Evolutionary conservation across 2,888 invertebrate genomes (phyloP).

Genomic region (Lysandra bellargus): DNA sequence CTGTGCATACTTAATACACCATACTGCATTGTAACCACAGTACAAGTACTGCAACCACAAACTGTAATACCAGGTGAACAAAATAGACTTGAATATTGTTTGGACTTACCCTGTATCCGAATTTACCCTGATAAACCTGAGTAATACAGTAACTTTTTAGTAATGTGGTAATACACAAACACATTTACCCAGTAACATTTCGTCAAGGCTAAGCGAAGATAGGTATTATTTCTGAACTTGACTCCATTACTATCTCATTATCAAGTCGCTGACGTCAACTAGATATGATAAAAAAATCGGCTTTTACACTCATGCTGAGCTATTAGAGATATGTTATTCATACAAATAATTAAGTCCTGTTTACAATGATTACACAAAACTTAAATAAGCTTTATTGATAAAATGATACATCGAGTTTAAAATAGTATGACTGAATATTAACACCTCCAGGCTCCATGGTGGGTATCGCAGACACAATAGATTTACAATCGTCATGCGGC

Average conservation of each 20-base stretch:
- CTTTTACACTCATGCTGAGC: constrained; percentile 41
- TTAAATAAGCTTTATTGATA: background rate
- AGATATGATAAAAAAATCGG: constrained; percentile 57
- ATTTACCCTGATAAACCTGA: no score
- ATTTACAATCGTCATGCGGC: no score
- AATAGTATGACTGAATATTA: background rate
- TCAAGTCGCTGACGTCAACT: constrained; percentile 52
- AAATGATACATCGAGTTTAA: background rate
- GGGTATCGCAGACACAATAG: no score
- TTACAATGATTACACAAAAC: background rate
- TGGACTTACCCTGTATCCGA: no score
- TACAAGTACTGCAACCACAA: no score
- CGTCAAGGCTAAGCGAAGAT: constrained; percentile 39
- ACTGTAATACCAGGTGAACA: no score
- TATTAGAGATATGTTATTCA: background rate
- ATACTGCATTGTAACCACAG: no score
- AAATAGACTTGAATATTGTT: no score
- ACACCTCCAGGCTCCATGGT: no score
- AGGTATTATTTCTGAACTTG: constrained; percentile 54
- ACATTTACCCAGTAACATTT: constrained; percentile 27
- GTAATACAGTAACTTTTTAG: background rate
- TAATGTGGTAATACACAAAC: background rate
- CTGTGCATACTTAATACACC: no score
- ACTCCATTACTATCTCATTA: constrained; percentile 52
- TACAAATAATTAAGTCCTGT: background rate